These are phyloP conservation scores for Acronicta leporina DNA, from an alignment of 2,888 invertebrate species.

Conservation along the genomic window DNA sequence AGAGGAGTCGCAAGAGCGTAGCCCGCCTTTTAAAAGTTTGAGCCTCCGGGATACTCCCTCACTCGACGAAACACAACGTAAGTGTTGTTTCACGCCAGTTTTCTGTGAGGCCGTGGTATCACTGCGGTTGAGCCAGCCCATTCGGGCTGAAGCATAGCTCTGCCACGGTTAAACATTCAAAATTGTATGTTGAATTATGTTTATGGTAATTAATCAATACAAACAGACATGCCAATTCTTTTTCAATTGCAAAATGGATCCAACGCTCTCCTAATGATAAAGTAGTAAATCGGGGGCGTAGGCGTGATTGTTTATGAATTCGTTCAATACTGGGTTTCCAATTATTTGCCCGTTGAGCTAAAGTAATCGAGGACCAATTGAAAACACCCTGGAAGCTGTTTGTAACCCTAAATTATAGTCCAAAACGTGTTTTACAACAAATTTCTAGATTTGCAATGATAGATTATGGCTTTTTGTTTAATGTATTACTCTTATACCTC, in stretches of 20 bases:
- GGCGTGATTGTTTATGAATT: constrained; percentile 73
- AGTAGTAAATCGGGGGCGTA: constrained; percentile 63
- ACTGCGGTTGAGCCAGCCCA: too few relatives aligned
- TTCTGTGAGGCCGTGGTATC: too few relatives aligned
- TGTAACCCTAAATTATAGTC: constrained; percentile 49
- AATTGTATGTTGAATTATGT: too few relatives aligned
- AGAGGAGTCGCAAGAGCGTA: too few relatives aligned
- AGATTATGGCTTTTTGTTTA: constrained; percentile 38
- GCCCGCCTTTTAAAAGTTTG: too few relatives aligned
- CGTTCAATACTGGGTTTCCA: constrained; percentile 54
- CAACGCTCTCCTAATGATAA: constrained; percentile 72
- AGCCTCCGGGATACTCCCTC: too few relatives aligned
- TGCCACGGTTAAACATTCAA: too few relatives aligned
- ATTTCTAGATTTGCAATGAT: constrained; percentile 42
- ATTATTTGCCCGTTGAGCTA: constrained; percentile 47
- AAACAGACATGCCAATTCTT: constrained; percentile 31
- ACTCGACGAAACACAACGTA: too few relatives aligned
- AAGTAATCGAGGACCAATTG: constrained; percentile 47
- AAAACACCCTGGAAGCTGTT: constrained; percentile 50
- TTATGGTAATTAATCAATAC: constrained; percentile 18
- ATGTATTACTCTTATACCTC: background rate
- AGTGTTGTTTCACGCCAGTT: too few relatives aligned
- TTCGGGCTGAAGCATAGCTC: too few relatives aligned
- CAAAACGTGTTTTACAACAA: constrained; percentile 39
- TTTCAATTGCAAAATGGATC: constrained; percentile 29